Percentiles rank a stretch among this genome's conserved stretches.
Evolutionary conservation across 2,113 vertebrate species (phyloP).

Genomic region (Caracal caracal): DNA sequence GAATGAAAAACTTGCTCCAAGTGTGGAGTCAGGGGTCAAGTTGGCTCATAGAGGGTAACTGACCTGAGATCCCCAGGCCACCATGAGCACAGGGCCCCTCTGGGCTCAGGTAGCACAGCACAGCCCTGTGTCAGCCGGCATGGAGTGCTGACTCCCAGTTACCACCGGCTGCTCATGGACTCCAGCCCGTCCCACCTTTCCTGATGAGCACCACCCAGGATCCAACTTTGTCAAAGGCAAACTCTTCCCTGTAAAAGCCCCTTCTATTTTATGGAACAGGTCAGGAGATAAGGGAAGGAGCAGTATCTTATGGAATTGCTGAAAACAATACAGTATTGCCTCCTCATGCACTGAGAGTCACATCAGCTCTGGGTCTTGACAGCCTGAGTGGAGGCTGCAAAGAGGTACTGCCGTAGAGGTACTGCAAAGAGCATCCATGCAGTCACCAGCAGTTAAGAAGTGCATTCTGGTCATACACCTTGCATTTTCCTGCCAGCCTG

Average conservation of each 20-base stretch:
- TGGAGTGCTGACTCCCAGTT: background rate
- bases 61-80: background rate
- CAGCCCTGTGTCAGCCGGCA: fast-evolving
- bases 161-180: no score
- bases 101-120: background rate
- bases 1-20: background rate
- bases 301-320: background rate
- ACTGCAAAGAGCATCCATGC: background rate
- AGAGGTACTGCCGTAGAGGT: background rate
- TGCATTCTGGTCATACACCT: background rate
- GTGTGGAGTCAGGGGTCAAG: background rate
- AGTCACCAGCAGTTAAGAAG: background rate
- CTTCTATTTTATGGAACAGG: background rate
- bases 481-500: background rate
- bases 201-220: background rate
- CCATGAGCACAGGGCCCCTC: background rate
- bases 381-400: background rate
- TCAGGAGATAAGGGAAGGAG: background rate
- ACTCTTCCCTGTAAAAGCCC: background rate
- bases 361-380: background rate
- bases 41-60: background rate
- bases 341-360: background rate
- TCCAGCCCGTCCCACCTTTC: background rate
- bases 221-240: background rate
- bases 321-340: background rate